A percentile compares a stretch with the other conserved stretches of the same genome.
Evolutionary conservation across 1,140 invertebrate species (phyloP).

Genomic region (Araneus ventricosus): DNA sequence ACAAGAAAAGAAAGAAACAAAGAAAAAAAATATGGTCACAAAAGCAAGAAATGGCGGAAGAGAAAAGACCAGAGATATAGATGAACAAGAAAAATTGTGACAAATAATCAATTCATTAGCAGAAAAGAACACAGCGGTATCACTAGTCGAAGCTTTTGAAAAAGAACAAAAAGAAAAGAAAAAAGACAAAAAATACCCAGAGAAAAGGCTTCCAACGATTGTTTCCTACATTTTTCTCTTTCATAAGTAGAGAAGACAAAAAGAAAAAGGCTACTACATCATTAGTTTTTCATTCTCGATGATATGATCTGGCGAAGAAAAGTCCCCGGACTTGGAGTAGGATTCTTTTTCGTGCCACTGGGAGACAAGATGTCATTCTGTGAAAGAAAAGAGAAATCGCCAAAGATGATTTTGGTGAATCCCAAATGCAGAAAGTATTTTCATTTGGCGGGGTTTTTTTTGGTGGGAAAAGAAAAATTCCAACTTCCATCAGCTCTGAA

Average conservation of each 20-base stretch:
- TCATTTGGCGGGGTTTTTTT: background rate
- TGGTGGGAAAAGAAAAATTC: background rate
- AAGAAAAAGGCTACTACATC: slow-evolving; percentile 31
- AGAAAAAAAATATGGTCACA: background rate
- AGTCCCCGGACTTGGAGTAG: background rate
- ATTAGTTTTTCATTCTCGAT: slow-evolving; percentile 60
- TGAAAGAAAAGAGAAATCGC: slow-evolving; percentile 7
- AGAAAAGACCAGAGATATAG: background rate
- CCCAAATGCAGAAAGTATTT: slow-evolving; percentile 18
- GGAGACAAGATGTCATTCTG: slow-evolving; percentile 7
- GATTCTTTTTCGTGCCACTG: background rate
- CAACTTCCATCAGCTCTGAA: background rate
- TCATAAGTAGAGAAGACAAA: background rate
- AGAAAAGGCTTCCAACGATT: background rate
- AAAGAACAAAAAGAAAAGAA: background rate
- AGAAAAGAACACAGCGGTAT: slow-evolving; percentile 39
- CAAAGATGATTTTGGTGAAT: background rate
- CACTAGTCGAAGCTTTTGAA: background rate
- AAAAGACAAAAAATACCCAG: too few relatives aligned
- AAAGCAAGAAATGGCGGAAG: background rate
- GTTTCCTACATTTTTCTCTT: background rate
- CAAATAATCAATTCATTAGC: slow-evolving; percentile 62
- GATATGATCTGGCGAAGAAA: slow-evolving; percentile 27
- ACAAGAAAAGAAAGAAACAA: background rate
- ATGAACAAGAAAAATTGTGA: slow-evolving; percentile 32